phyloP scores from a whole-genome alignment of 2,888 invertebrate genomes.

The Agonopterix arenella region DNA sequence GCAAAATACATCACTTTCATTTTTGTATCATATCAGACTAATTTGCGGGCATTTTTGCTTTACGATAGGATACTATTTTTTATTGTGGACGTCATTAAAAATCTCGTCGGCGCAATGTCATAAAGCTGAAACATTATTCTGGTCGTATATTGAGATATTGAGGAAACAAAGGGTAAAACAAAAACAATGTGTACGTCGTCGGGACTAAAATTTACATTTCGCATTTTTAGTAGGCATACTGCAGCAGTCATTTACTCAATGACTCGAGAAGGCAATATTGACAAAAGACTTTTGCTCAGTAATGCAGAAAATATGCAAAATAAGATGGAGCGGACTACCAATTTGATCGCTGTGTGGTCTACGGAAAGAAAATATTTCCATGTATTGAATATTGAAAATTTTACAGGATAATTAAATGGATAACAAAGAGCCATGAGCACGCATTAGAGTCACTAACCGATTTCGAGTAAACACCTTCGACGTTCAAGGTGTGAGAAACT shows the following conservation, averaged over 20 bases:
- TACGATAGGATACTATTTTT: slow-evolving; percentile 10
- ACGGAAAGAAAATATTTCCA: slow-evolving; percentile 34
- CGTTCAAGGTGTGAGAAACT: too few species aligned
- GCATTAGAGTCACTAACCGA: too few species aligned
- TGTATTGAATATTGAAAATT: slow-evolving; percentile 32
- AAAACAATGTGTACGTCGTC: slow-evolving; percentile 16
- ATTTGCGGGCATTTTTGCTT: too few species aligned
- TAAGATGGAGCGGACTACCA: slow-evolving; percentile 37
- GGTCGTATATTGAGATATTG: slow-evolving; percentile 22
- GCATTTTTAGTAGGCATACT: slow-evolving; percentile 34
- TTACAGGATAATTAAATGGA: slow-evolving; percentile 18
- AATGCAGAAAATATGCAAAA: slow-evolving; percentile 71
- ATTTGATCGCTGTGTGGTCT: slow-evolving; percentile 57
- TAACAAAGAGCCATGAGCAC: slow-evolving; percentile 10
- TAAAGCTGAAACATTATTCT: slow-evolving; percentile 31
- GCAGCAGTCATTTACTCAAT: slow-evolving; percentile 48
- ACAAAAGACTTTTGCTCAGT: slow-evolving; percentile 60
- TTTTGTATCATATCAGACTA: too few species aligned
- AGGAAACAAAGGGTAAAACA: slow-evolving; percentile 25
- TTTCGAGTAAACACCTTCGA: too few species aligned
- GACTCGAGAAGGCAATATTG: slow-evolving; percentile 62
- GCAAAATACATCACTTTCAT: too few species aligned
- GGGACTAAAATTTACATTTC: slow-evolving; percentile 38
- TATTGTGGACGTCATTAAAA: slow-evolving; percentile 29
- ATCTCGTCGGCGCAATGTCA: slow-evolving; percentile 24